Evolutionary conservation across 2,888 invertebrate species (phyloP), one percentile per base, ranked within the genome.

Genomic region (Theodoxus fluviatilis): DNA sequence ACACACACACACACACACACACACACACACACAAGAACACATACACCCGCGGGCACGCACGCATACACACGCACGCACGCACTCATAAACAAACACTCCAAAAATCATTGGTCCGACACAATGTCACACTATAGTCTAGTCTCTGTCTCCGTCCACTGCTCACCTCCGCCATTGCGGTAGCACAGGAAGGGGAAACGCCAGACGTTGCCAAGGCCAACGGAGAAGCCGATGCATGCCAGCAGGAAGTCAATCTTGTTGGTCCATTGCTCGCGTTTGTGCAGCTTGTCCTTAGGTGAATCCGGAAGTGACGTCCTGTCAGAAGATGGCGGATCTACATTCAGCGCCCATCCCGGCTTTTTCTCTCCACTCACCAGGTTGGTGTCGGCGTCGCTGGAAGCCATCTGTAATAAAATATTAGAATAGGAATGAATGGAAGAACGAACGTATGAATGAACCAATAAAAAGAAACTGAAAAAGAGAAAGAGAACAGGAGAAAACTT

Each of bases 151-250:
- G n/a, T n/a, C n/a, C n/a, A n/a, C n/a, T n/a, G 18, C 74, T 70
- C 67, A 80, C 80, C 79, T 67, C 79, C 79, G 15, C 83, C 83
- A 73, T 84, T 83, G 61, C 74, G 76, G 73, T 84, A 83, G 68
- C 82, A 83, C 52, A 84, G 74, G 75, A 91, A 91, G 3, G 91
- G 91, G 84, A 91, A 91, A 73, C 91, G 84, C 91, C 91, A 91
- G 31, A 80, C 80, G 64, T 80, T 80, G 59, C 79, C 80, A 15
- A 80, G 75, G 1, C 80, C 80, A 3, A 80, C 78, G 12, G 79
- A 78, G 67, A 76, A 80, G 12, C 80, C 80, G 67, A 80, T 74
- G 47, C 79, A 79, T 12, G 79, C 80, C 64, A 83, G 63, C 61
- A 83, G 75, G 69, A 83, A 83, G 73, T 83, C 83, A 33, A 83